phyloP scores from a whole-genome alignment of 2,113 vertebrate genomes.

The Pitta sordida region DNA sequence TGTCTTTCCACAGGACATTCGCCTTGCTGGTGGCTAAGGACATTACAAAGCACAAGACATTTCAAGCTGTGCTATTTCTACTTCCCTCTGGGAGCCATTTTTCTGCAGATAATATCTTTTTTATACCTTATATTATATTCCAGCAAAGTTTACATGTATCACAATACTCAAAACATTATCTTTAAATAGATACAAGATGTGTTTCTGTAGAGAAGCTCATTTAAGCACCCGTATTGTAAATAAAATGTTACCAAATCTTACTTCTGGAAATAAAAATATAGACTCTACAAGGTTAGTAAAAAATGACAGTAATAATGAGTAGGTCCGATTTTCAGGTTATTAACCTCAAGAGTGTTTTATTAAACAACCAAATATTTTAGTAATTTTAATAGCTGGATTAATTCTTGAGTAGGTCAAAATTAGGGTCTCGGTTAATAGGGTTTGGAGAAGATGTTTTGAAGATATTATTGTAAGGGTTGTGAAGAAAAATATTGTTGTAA shows the following conservation, averaged over 20 bases:
- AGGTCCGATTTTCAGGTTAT: neutral
- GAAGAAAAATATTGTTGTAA: neutral
- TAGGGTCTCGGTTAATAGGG: neutral
- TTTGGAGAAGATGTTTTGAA: neutral
- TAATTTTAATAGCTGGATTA: neutral
- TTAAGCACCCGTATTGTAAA: neutral
- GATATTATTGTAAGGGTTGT: neutral
- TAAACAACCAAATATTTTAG: slow-evolving; percentile 18
- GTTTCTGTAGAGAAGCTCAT: neutral
- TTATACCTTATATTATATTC: slow-evolving; percentile 14
- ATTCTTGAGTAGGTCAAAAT: slow-evolving; percentile 8
- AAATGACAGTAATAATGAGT: neutral
- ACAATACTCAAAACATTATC: neutral
- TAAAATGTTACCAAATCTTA: neutral
- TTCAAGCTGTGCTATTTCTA: slow-evolving; percentile 30
- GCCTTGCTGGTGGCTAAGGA: slow-evolving; percentile 33
- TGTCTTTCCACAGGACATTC: slow-evolving; percentile 19
- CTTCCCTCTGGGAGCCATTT: slow-evolving; percentile 15
- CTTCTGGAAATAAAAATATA: neutral
- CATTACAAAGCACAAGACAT: neutral
- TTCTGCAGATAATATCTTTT: slow-evolving; percentile 31
- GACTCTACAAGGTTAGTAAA: neutral
- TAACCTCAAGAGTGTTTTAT: slow-evolving; percentile 9
- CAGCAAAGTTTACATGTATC: neutral
- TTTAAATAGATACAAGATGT: neutral